Evolutionary conservation across 2,888 invertebrate species (phyloP).

Genomic region (Limnephilus lunatus): DNA sequence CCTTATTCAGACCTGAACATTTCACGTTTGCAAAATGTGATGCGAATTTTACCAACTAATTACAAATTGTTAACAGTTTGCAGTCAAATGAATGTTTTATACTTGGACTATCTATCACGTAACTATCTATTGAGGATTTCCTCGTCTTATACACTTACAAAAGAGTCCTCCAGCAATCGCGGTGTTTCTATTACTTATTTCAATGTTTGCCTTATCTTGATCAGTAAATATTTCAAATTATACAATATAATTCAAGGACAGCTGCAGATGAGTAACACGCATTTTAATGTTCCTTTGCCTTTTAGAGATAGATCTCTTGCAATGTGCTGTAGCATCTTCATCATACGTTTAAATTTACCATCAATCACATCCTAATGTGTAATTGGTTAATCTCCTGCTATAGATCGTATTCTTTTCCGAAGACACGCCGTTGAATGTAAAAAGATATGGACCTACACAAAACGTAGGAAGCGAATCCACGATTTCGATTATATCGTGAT

Average conservation of each 20-base stretch:
- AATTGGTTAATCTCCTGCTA: not conserved
- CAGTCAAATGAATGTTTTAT: not conserved
- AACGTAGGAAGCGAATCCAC: constrained; percentile 11
- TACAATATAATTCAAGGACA: not conserved
- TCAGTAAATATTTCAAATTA: not conserved
- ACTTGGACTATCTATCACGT: no score
- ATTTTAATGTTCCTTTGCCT: not conserved
- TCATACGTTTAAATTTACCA: not conserved
- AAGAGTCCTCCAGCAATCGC: not conserved
- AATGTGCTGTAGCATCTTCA: not conserved
- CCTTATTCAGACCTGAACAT: not conserved
- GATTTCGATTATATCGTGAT: constrained; percentile 41
- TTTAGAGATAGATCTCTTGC: not conserved
- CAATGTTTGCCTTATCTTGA: not conserved
- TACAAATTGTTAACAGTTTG: not conserved
- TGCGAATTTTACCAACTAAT: no score
- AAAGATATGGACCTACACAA: not conserved
- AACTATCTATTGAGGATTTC: not conserved
- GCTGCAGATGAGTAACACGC: not conserved
- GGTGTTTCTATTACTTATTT: not conserved
- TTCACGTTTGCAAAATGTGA: no score
- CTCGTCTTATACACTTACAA: not conserved
- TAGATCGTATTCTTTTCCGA: not conserved
- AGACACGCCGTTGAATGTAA: not conserved
- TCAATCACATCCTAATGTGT: not conserved